phyloP scores from a whole-genome alignment of 2,113 vertebrate genomes.

The Forbesichthys agassizii region DNA sequence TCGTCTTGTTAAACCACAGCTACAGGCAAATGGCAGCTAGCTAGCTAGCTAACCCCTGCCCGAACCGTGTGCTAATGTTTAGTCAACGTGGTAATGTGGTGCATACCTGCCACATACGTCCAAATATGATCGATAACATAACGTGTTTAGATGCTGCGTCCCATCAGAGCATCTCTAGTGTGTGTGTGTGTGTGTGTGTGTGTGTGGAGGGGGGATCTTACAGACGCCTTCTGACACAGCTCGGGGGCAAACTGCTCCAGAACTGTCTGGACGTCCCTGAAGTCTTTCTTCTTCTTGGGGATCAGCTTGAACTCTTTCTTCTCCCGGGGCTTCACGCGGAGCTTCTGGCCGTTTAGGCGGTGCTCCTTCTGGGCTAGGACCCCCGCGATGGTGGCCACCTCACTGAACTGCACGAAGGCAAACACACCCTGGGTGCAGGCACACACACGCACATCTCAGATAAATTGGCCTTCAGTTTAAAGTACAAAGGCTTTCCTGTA shows the following conservation, averaged over 20 bases:
- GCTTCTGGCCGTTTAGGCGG: constrained; percentile 73
- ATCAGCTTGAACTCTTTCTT: constrained; percentile 84
- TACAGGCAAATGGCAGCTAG: too few relatives aligned
- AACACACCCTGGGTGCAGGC: constrained; percentile 79
- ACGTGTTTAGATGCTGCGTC: too few relatives aligned
- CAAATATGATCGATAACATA: too few relatives aligned
- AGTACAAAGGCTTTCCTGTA: too few relatives aligned
- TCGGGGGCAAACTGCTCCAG: constrained; percentile 69
- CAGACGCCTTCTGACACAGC: constrained; percentile 76
- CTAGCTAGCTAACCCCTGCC: too few relatives aligned
- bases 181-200: too few relatives aligned
- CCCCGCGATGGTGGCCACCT: constrained; percentile 56
- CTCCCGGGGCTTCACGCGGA: constrained; percentile 84
- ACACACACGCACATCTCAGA: neutral
- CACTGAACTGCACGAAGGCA: constrained; percentile 86
- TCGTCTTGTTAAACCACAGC: too few relatives aligned
- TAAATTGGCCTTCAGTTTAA: too few relatives aligned
- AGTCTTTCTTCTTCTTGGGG: constrained; percentile 69
- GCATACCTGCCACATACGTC: too few relatives aligned
- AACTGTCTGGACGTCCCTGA: constrained; percentile 58
- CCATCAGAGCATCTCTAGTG: too few relatives aligned
- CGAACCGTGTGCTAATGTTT: too few relatives aligned
- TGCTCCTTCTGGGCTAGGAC: constrained; percentile 77
- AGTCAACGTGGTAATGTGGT: too few relatives aligned
- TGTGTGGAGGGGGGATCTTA: constrained; percentile 53